These are phyloP conservation scores for Hypselothyrea guttata DNA, from an alignment of 2,888 invertebrate species.

Conservation along the genomic window DNA sequence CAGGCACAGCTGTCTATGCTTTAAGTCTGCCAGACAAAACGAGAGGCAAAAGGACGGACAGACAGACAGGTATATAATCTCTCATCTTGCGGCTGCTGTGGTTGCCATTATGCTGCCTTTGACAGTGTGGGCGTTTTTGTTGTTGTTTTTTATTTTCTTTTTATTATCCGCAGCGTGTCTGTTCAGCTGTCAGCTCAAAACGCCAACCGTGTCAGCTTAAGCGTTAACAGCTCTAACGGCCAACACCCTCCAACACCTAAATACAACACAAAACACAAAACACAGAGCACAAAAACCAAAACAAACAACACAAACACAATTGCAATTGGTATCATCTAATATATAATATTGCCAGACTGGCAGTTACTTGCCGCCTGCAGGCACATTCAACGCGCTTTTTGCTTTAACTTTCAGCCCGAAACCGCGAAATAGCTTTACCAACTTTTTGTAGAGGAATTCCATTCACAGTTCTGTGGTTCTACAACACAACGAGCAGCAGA, in stretches of 20 bases:
- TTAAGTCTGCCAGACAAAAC: conserved; percentile 4
- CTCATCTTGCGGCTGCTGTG: too few species aligned
- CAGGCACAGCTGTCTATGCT: too few species aligned
- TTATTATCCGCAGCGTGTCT: conserved; percentile 32
- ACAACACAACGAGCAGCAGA: background rate
- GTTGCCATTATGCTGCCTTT: background rate
- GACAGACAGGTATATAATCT: too few species aligned
- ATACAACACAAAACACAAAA: conserved; percentile 7
- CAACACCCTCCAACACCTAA: conserved; percentile 8
- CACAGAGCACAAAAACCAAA: too few species aligned
- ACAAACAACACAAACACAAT: conserved; percentile 13
- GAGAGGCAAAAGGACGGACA: too few species aligned
- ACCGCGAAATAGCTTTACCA: conserved; percentile 34
- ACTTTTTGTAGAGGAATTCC: conserved; percentile 10
- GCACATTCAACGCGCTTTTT: conserved; percentile 52
- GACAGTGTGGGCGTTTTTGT: conserved; percentile 28
- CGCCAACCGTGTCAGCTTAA: conserved; percentile 42
- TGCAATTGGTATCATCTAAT: conserved; percentile 28
- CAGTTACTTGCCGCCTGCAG: conserved; percentile 32
- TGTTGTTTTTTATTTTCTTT: conserved; percentile 36
- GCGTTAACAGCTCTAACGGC: conserved; percentile 31
- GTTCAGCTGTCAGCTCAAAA: conserved; percentile 42
- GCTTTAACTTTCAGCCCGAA: conserved; percentile 33
- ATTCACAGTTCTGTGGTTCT: background rate
- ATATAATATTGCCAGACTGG: conserved; percentile 26